phyloP scores from a whole-genome alignment of 2,113 vertebrate species.

The Pithys albifrons region DNA sequence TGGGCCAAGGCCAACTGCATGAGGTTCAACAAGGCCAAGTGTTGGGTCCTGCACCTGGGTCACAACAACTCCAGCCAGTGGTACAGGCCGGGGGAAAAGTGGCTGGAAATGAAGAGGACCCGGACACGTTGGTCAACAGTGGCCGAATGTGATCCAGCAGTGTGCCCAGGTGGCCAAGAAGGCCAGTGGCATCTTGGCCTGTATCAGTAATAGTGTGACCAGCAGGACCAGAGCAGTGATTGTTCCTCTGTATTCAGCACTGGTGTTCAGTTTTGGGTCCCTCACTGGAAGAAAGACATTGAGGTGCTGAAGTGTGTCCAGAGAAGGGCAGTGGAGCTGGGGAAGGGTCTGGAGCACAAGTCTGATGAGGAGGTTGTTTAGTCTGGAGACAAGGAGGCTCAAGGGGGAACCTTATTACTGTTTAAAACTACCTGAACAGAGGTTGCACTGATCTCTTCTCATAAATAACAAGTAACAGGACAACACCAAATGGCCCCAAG shows the following conservation, averaged over 20 bases:
- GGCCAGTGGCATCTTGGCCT: not conserved
- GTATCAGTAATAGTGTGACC: not conserved
- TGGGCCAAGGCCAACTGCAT: fast-evolving
- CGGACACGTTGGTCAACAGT: fast-evolving
- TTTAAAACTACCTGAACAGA: not conserved
- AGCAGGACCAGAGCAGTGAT: not conserved
- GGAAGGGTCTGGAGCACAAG: not conserved
- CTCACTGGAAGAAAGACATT: not conserved
- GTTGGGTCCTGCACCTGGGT: fast-evolving
- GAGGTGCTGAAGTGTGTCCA: not conserved
- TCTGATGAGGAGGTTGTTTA: not conserved
- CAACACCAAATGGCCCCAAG: not conserved
- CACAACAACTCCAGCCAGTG: fast-evolving
- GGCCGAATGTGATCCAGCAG: not conserved
- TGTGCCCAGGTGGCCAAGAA: not conserved
- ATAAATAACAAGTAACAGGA: fast-evolving
- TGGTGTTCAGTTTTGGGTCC: not conserved
- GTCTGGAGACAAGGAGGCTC: not conserved
- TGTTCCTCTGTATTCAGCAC: fast-evolving
- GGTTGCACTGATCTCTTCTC: fast-evolving
- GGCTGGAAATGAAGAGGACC: not conserved
- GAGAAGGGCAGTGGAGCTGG: not conserved
- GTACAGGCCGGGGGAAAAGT: not conserved
- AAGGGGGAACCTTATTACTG: fast-evolving
- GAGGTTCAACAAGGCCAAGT: not conserved